Base-by-base conservation (phyloP, 2,888 invertebrate species). In the Andrena chrysosceles region DNA sequence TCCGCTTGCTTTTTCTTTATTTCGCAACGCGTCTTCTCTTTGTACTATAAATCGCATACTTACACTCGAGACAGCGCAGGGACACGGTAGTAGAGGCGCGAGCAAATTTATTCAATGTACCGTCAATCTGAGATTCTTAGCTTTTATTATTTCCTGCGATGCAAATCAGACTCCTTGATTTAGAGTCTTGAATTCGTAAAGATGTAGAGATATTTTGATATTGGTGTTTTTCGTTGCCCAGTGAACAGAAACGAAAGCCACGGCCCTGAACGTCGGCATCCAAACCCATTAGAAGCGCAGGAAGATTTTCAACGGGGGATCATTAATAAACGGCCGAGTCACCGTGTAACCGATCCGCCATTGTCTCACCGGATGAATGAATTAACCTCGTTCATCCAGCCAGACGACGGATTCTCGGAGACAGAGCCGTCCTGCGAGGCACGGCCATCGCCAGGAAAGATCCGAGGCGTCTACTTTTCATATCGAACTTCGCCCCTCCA, bases 261-360 rank as follows among this genome's bases (percentile, higher is more conserved):
- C 73, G 77, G 72, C 80, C 74, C 83, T 81, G 81, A 69, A 35
- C 42, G 73, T 49, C 68, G 64, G 76, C 77, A 83, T 85, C 73
- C 77, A 72, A 87, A 85, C 78, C 70, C 85, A 85, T 89, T 89
- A 85, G 77, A 71, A 80, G 35, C 52, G 73, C 87, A 85, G 79
- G 81, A 83, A 85, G 86, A 86, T 81, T 81, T 84, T 85, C 88
- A 73, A 73, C 42, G 42, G 79, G 72, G 83, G 85, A 90, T 92
- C 92, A 92, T 92, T 92, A 92, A 93, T 92, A 93, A 92, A 92
- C 91, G 89, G 88, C 83, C 87, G 82, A 90, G 90, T 92, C 91
- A 91, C 84, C 87, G 89, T 89, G 90, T 91, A 90, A 92, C 87
- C 89, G 90, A 92, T 91, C 88, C 87, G 87, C 89, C 90, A 91